Conservation (phyloP, 2,888 invertebrate genomes). For the Hetaerina titia region DNA sequence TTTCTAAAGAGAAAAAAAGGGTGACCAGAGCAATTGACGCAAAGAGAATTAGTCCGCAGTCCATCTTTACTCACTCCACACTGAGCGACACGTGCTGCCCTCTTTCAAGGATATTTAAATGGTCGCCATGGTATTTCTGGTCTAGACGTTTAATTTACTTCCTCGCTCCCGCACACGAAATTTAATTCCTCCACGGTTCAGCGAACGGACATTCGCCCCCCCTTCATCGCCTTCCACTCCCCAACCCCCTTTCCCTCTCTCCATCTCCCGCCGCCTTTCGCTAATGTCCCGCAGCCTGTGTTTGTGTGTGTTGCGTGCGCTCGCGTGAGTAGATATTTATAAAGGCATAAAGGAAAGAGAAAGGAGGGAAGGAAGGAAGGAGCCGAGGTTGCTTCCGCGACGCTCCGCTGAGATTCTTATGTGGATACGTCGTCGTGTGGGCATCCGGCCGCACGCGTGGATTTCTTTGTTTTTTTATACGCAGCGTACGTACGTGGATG, state of each 20-base stretch:
- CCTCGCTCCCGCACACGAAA: background rate
- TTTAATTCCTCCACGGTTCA: conserved; percentile 9
- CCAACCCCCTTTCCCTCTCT: background rate
- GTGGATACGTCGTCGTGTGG: background rate
- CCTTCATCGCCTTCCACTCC: background rate
- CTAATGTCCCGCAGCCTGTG: background rate
- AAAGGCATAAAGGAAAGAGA: background rate
- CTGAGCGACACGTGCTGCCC: background rate
- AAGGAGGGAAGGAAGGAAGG: background rate
- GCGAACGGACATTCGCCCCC: background rate
- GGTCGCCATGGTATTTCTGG: background rate
- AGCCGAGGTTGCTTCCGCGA: background rate
- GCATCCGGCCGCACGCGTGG: background rate
- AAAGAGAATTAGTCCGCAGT: background rate
- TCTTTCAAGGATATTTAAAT: background rate
- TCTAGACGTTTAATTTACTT: background rate
- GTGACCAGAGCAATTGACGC: no score
- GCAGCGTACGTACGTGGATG: no score
- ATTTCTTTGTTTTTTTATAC: background rate
- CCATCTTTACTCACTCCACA: background rate
- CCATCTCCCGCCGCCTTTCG: conserved; percentile 7
- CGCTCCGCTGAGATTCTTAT: background rate
- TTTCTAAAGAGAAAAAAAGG: no score
- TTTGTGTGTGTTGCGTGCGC: background rate
- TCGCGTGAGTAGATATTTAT: background rate